Base-by-base conservation (phyloP, 2,797 vertebrate genomes). In the Microctenopoma lineatum region DNA sequence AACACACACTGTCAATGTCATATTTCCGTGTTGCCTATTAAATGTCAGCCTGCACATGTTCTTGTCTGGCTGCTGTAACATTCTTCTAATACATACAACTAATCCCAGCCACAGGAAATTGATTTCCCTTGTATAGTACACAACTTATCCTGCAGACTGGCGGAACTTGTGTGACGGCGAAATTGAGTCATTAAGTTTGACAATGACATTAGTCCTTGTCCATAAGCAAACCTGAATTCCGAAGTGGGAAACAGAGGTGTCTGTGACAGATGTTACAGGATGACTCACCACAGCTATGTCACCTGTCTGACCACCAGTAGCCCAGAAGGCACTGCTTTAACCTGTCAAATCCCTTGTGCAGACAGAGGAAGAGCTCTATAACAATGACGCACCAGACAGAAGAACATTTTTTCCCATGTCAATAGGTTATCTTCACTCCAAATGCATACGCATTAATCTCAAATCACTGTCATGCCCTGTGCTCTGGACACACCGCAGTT, bases 241-340 rank as follows among this genome's bases (percentile, higher is more conserved):
- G 41, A 69, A 65, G 59, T 77, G 46, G 27, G 61, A 77, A 32
- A 42, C 69, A 34, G 65, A 68, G 71, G 73, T 84, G 73, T 72
- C 70, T 79, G 46, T 66, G 75, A 58, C 84, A 83, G 80, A 73
- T 87, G 84, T 83, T 84, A 61, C 59, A 82, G 76, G 87, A 90
- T 93, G 91, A 93, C 89, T 92, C 92, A 93, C 90, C 85, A 77
- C 62, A 62, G 81, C 77, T 65, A 69, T 86, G 86, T 83, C 84
- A 89, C 86, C 85, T 89, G 87, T 87, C 81, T 81, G 88, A 87
- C 85, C 87, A 86, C 73, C 72, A 36, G 47, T 42, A 80, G 84
- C 84, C 80, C 86, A 84, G 66, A 74, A 87, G 80, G 73, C 79
- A 81, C 55, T 78, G 85, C 72, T 78, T 69, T 70, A 84, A 81